Base-by-base conservation (phyloP, 1,140 invertebrate genomes). In the Medauroidea extradentata region DNA sequence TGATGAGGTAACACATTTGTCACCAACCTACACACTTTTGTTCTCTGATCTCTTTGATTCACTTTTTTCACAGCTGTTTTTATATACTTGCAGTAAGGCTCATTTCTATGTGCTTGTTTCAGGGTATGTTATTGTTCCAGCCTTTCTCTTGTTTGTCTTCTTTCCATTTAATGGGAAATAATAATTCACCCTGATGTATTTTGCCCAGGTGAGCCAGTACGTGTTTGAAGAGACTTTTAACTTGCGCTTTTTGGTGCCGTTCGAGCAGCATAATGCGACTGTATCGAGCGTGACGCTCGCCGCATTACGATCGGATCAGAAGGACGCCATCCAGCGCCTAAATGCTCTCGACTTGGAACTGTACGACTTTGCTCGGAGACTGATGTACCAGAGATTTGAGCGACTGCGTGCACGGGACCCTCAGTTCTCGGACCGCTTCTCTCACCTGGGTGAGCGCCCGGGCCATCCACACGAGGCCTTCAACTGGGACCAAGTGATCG, bases 201-300 rank as follows among this genome's bases (percentile, higher is more conserved):
- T 65, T 61, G 18, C 53, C 58, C 16, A 89, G 83, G 88, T 92
- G 60, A 93, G 92, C 25, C 96, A 99, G 74, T 94, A 94, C 71
- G 86, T 98, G 39, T 99, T 99, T 76, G 96, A 99, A 73, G 87
- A 94, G 75, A 96, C 93, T n/a, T 99, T 99, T 74, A 89, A 92
- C 72, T 80, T 99, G 68, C 82, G 89, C 66, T 97, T 96, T 76
- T 85, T 87, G 43, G 85, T 91, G 64, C 86, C 89, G 23, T 94
- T 96, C 73, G 87, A 89, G 64, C 93, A 95, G 72, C 90, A 93
- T 71, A 95, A 96, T 76, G 85, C 90, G 57, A 94, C 92, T 0
- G 81, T 91, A 51, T 91, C 91, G 18, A 89, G 84, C 68, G 81
- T 83, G 48, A 91, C 86, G 49, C 81, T 93, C 68, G 82, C 83